Evolutionary conservation across 2,888 invertebrate species (phyloP).

Genomic region (Sphaeridia pumilis): DNA sequence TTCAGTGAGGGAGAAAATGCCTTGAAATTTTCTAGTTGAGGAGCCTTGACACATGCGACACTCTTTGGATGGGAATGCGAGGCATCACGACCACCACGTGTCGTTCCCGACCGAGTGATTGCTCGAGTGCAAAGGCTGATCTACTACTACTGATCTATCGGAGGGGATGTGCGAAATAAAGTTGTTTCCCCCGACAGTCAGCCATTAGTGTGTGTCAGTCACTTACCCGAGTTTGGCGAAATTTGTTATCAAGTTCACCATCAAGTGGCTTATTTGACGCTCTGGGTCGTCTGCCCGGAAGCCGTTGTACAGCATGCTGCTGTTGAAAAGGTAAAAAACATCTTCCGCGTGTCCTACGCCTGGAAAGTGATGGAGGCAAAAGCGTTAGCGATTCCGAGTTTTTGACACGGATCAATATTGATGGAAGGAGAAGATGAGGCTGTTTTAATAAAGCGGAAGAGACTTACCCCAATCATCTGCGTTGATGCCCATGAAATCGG

Average conservation of each 20-base stretch:
- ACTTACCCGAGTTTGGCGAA: slow-evolving; percentile 27
- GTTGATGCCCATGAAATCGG: slow-evolving; percentile 24
- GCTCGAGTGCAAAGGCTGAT: too few species aligned
- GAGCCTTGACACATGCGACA: not conserved
- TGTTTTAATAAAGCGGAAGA: not conserved
- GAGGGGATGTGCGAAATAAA: not conserved
- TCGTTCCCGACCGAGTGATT: too few species aligned
- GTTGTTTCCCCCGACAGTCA: not conserved
- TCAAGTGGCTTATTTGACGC: slow-evolving; percentile 25
- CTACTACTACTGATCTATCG: too few species aligned
- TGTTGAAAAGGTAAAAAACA: slow-evolving; percentile 19
- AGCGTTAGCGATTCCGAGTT: not conserved
- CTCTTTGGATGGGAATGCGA: too few species aligned
- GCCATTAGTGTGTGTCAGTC: not conserved
- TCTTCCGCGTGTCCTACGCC: slow-evolving; percentile 18
- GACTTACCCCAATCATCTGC: slow-evolving; percentile 28
- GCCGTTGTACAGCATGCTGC: slow-evolving; percentile 16
- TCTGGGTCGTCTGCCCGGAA: slow-evolving; percentile 25
- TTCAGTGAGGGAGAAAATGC: not conserved
- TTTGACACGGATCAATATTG: not conserved
- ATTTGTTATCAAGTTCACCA: slow-evolving; percentile 29
- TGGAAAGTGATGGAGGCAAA: not conserved
- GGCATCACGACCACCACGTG: too few species aligned
- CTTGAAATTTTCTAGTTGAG: not conserved
- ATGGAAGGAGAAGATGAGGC: not conserved